These are phyloP conservation scores for Sinohyriopsis cumingii DNA, from an alignment of 2,888 invertebrate genomes.

Conservation along the genomic window DNA sequence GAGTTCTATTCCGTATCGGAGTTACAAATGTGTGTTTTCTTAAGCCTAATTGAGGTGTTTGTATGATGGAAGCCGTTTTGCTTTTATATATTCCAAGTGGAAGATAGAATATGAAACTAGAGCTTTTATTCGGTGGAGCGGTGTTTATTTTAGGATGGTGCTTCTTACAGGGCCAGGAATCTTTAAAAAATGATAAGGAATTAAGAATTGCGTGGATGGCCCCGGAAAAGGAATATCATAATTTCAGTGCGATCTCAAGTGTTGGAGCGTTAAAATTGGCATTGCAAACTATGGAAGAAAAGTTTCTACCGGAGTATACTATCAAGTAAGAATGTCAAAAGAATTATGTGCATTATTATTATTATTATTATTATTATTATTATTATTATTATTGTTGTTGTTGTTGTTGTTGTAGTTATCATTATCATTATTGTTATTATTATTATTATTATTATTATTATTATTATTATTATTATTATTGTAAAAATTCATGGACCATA, in stretches of 20 bases:
- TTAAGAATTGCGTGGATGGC: conserved; percentile 64
- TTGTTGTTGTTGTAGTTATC: conserved; percentile 1
- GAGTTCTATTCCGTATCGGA: no score
- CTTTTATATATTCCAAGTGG: no score
- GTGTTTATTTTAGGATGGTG: no score
- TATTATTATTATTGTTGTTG: conserved; percentile 4
- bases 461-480: no score
- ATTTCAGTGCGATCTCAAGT: conserved; percentile 55
- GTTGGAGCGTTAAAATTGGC: conserved; percentile 58
- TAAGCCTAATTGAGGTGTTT: no score
- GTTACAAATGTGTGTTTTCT: no score
- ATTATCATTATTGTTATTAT: no score
- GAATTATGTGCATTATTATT: neutral
- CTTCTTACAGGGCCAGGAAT: no score
- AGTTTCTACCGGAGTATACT: conserved; percentile 21
- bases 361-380: conserved; percentile 3
- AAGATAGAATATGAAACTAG: no score
- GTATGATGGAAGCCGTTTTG: no score
- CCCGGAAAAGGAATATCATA: conserved; percentile 52
- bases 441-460: no score
- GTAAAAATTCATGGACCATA: neutral
- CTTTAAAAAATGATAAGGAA: conserved; percentile 29
- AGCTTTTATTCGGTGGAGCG: no score
- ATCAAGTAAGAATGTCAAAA: conserved; percentile 39
- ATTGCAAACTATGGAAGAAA: conserved; percentile 28